Evolutionary conservation across 2,797 vertebrate species (phyloP).

Genomic region (Macropus fuliginosus): DNA sequence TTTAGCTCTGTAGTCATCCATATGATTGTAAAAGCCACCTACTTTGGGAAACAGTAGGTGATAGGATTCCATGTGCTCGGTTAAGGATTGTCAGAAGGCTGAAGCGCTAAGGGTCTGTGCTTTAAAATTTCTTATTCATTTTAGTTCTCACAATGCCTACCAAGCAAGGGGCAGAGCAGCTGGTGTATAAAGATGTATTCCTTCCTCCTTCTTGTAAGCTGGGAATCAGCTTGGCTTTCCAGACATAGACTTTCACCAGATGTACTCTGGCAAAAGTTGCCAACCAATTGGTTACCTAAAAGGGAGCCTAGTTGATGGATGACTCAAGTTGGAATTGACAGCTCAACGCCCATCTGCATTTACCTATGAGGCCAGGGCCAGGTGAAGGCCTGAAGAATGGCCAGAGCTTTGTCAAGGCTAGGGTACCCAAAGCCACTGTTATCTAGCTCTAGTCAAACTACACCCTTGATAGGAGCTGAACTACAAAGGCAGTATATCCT

Average conservation of each 20-base stretch:
- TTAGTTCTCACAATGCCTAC: conserved; percentile 24
- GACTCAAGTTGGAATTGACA: conserved; percentile 35
- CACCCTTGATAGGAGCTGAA: conserved; percentile 50
- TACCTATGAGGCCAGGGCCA: conserved; percentile 10
- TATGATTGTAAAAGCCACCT: neutral
- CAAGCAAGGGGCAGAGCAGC: neutral
- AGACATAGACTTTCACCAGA: conserved; percentile 4
- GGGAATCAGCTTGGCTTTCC: neutral
- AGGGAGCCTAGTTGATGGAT: neutral
- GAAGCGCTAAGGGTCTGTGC: neutral
- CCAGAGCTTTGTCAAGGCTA: conserved; percentile 23
- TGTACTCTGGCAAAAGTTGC: conserved; percentile 24
- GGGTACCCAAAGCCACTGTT: conserved; percentile 49
- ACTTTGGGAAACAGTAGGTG: neutral
- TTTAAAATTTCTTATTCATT: neutral
- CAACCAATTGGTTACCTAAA: conserved; percentile 55
- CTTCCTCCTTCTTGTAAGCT: neutral
- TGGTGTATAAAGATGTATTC: neutral
- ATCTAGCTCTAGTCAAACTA: conserved; percentile 60
- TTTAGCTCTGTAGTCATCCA: conserved; percentile 14
- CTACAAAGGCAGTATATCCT: conserved; percentile 78
- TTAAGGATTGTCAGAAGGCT: conserved; percentile 2
- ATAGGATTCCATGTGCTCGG: neutral
- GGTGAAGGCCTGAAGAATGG: conserved; percentile 21
- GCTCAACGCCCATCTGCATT: neutral